Percentiles rank a stretch among this genome's conserved stretches.
These are phyloP conservation scores for Epistrophe grossulariae DNA, from an alignment of 2,888 invertebrate genomes.

Conservation along the genomic window DNA sequence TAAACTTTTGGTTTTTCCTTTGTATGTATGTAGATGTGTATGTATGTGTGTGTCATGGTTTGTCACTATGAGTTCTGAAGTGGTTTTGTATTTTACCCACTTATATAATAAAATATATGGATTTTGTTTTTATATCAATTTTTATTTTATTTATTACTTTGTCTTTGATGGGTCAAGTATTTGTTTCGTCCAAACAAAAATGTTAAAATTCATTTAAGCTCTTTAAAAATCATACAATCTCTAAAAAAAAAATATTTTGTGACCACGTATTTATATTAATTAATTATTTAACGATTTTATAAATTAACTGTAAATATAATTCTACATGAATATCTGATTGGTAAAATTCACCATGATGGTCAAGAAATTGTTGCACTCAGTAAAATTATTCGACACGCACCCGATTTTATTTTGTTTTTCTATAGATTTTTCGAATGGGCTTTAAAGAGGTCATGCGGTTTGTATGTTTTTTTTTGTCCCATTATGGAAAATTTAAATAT, in stretches of 20 bases:
- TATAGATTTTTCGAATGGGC: neutral
- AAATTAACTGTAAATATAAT: no score
- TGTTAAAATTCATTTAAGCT: no score
- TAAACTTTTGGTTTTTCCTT: slow-evolving; percentile 50
- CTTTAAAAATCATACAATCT: no score
- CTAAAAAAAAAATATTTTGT: no score
- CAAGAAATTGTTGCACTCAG: neutral
- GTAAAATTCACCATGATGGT: no score
- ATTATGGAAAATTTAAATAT: neutral
- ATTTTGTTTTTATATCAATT: neutral
- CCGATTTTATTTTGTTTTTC: neutral
- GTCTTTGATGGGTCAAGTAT: neutral
- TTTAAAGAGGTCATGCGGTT: neutral
- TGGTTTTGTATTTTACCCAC: slow-evolving; percentile 60
- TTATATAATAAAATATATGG: slow-evolving; percentile 16
- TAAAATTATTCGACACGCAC: neutral
- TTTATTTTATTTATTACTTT: neutral
- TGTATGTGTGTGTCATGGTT: neutral
- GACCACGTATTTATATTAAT: no score
- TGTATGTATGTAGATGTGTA: neutral
- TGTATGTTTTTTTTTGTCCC: slow-evolving; percentile 6
- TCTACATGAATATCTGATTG: no score
- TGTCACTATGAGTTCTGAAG: slow-evolving; percentile 28
- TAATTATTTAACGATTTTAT: no score
- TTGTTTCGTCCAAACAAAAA: neutral